phyloP scores from a whole-genome alignment of 2,888 invertebrate genomes.

The Tenthredo livida region DNA sequence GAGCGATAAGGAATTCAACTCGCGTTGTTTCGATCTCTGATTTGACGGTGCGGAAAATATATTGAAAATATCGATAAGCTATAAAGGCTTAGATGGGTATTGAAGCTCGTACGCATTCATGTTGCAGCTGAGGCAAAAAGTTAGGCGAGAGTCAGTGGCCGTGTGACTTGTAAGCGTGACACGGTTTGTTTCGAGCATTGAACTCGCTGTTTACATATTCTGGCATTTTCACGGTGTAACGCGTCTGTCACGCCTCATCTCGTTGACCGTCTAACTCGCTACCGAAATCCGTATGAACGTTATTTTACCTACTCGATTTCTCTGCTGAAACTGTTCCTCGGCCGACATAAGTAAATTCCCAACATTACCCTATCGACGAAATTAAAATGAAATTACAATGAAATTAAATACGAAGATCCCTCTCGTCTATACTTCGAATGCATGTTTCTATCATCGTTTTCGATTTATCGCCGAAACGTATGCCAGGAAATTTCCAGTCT shows the following conservation, averaged over 20 bases:
- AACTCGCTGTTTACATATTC: constrained; percentile 50
- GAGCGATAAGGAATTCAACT: not conserved
- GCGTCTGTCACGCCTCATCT: constrained; percentile 49
- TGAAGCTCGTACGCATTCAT: not conserved
- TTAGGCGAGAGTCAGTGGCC: not conserved
- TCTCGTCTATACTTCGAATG: too few species aligned
- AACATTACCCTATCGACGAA: constrained; percentile 4
- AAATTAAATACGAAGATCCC: too few species aligned
- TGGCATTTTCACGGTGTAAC: constrained; percentile 51
- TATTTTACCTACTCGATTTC: constrained; percentile 35
- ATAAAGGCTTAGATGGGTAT: not conserved
- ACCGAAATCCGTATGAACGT: constrained; percentile 20
- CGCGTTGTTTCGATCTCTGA: not conserved
- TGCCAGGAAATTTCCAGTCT: not conserved
- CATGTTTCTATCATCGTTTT: not conserved
- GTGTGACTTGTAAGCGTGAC: constrained; percentile 43
- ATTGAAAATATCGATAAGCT: not conserved
- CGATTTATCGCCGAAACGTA: not conserved
- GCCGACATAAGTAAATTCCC: constrained; percentile 24
- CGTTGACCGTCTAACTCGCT: constrained; percentile 30
- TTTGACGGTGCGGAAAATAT: not conserved
- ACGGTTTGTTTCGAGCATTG: constrained; percentile 51
- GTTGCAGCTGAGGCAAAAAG: not conserved
- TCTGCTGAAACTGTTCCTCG: constrained; percentile 41
- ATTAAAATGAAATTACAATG: too few species aligned